phyloP scores from a whole-genome alignment of 2,113 vertebrate species.

The Tringa solitaria region DNA sequence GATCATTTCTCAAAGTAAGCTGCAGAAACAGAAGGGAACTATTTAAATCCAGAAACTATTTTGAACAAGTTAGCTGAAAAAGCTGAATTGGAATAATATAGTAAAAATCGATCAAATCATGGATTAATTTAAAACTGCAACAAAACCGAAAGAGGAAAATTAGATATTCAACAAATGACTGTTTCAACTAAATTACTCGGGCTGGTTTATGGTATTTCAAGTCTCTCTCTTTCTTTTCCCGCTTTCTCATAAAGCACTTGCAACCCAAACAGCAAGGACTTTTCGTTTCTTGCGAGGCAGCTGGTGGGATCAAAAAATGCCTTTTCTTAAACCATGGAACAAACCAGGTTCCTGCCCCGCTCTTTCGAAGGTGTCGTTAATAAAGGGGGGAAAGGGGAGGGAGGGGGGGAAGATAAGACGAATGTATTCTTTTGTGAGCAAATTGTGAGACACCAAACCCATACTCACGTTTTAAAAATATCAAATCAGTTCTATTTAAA shows the following conservation, averaged over 20 bases:
- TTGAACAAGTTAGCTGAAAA: neutral
- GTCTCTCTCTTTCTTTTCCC: neutral
- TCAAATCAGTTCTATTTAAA: neutral
- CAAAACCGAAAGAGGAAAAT: neutral
- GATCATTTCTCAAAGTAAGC: neutral
- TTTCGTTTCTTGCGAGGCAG: neutral
- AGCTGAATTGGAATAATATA: neutral
- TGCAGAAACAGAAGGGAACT: neutral
- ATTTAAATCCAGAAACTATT: neutral
- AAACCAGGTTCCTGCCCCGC: neutral
- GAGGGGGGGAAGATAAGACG: neutral
- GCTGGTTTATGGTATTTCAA: neutral
- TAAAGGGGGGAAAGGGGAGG: neutral
- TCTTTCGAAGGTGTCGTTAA: neutral
- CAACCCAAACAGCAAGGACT: neutral
- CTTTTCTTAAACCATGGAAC: neutral
- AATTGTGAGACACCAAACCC: neutral
- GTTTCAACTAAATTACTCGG: neutral
- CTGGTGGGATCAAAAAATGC: constrained; percentile 23
- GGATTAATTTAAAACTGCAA: neutral
- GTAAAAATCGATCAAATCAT: neutral
- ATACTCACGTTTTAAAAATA: neutral
- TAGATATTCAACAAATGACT: neutral
- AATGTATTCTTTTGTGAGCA: neutral
- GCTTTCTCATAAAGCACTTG: neutral